Conservation (phyloP, 2,797 vertebrate genomes). For the Cichlasoma orientale region DNA sequence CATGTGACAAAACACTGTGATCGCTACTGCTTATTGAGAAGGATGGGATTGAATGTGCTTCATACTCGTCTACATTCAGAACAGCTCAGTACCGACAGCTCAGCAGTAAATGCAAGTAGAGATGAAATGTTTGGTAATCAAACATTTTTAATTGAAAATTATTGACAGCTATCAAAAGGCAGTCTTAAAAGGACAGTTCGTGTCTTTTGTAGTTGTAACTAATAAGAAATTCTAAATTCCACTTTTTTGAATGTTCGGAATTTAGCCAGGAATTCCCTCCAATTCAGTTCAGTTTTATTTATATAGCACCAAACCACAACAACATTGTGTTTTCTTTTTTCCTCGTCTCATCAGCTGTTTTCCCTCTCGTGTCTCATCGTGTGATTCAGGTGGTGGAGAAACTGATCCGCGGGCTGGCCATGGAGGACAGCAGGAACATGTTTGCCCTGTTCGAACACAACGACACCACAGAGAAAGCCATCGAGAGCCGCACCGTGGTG, state of each 20-base stretch:
- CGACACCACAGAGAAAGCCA: constrained; percentile 87
- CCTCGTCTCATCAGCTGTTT: background rate
- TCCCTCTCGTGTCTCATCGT: background rate
- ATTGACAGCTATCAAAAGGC: background rate
- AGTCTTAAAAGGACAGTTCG: fast-evolving
- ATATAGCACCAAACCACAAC: too few species aligned
- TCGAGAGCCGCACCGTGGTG: constrained; percentile 93
- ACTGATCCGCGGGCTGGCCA: constrained; percentile 90
- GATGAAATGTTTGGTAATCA: fast-evolving
- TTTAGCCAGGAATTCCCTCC: too few species aligned
- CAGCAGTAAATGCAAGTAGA: background rate
- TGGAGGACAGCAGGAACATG: constrained; percentile 95
- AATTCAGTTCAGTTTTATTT: too few species aligned
- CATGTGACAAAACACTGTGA: fast-evolving
- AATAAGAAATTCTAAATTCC: too few species aligned
- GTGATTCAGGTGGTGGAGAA: constrained; percentile 92
- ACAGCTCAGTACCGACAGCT: background rate
- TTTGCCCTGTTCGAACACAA: constrained; percentile 92
- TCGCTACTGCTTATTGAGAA: background rate
- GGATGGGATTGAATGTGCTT: background rate
- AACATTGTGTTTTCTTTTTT: background rate
- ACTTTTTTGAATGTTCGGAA: too few species aligned
- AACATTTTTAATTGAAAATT: too few species aligned
- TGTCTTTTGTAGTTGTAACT: too few species aligned
- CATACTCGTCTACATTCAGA: background rate